Base-by-base conservation (phyloP, 2,113 vertebrate species). In the Cariama cristata region DNA sequence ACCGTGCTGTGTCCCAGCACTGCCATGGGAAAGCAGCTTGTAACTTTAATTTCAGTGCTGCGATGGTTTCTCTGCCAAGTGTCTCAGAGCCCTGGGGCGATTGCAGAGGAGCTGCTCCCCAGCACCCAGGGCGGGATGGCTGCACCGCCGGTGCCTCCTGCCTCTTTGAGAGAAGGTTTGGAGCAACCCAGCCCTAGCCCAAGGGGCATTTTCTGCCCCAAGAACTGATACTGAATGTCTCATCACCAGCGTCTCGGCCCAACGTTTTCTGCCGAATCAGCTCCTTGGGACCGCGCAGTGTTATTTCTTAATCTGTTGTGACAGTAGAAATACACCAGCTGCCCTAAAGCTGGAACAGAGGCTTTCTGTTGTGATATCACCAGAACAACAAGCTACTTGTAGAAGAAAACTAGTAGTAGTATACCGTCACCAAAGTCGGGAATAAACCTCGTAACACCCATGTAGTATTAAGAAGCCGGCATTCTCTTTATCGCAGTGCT, bases 21-120 rank as follows among this genome's bases (percentile, higher is more conserved):
- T 79, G 90, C 88, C 86, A 79, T 97, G 97, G 95, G 97, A 97
- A 98, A 97, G 95, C 93, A 93, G 62, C 79, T 80, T 56, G 40
- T 89, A 97, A 95, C 87, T 69, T 86, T 82, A 73, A 93, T 96
- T 90, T 90, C 40, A 5, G 40, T 22, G 64, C 95, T 32, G 30
- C 53, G 60, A 44, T 67, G 90, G 64, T 80, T 98, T 96, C 92
- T 84, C 80, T 91, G 83, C 69, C 90, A 95, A 59, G 59, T 88
- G 88, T 52, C 87, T 96, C 73, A 79, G 33, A 79, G 71, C 86
- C 97, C 79, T 95, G 9, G 6, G 90, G 97, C 93, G 7, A 73
- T 67, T 38, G 62, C 63, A 60, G 55, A 91, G 88, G 74, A 92
- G 86, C 90, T 74, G 86, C 88, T 96, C 87, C 84, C 95, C 52